Conservation (phyloP, 2,113 vertebrate genomes). For the Dicrurus megarhynchus region DNA sequence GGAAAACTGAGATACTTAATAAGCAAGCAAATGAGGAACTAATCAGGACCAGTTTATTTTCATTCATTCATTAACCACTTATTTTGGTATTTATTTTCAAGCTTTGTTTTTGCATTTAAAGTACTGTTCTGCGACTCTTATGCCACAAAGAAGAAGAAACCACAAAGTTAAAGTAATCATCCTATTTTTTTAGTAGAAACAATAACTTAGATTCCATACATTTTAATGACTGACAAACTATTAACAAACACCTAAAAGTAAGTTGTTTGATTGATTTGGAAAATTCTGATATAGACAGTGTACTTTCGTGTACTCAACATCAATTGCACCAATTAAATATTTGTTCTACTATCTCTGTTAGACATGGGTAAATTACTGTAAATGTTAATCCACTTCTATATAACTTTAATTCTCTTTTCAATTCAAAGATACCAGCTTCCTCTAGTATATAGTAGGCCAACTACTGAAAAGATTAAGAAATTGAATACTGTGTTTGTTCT, state of each 20-base stretch:
- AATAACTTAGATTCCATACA: background rate
- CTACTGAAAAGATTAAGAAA: background rate
- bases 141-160: background rate
- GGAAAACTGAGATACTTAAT: constrained; percentile 10
- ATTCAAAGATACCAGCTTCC: background rate
- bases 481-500: background rate
- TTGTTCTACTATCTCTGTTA: background rate
- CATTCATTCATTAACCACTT: background rate
- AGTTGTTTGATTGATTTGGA: background rate
- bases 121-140: background rate
- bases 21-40: background rate
- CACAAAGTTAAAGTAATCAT: background rate
- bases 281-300: background rate
- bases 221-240: background rate
- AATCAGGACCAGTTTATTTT: background rate
- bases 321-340: background rate
- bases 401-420: background rate
- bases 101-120: background rate
- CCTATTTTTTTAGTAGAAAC: background rate
- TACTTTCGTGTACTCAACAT: background rate
- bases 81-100: background rate
- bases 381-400: background rate
- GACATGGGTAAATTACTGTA: background rate
- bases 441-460: background rate
- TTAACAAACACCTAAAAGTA: background rate